Conservation (phyloP, 2,888 invertebrate species). For the Callimorpha dominula region DNA sequence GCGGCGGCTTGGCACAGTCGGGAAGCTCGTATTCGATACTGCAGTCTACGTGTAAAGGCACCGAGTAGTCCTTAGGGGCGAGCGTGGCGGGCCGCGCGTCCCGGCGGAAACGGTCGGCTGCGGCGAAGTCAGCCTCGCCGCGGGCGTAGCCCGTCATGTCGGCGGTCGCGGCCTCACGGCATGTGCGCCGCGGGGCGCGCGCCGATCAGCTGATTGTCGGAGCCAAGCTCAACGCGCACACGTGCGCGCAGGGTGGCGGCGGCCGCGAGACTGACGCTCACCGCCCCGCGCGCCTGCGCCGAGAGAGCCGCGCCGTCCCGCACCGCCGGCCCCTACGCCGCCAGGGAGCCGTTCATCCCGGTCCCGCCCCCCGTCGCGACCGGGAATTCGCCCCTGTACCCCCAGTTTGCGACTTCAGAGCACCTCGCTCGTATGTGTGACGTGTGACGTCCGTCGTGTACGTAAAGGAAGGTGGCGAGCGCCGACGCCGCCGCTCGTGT, state of each 20-base stretch:
- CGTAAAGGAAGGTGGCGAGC: not conserved
- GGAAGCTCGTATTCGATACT: conserved; percentile 97
- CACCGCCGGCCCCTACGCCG: conserved; percentile 53
- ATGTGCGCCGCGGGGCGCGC: conserved; percentile 82
- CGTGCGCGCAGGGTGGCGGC: conserved; percentile 72
- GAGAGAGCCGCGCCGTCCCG: conserved; percentile 59
- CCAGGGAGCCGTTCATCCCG: conserved; percentile 57
- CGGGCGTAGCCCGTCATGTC: conserved; percentile 85
- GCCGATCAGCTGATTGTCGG: conserved; percentile 81
- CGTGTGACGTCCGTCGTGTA: conserved; percentile 2
- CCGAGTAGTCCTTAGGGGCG: conserved; percentile 92
- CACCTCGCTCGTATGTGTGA: conserved; percentile 9
- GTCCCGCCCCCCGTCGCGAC: conserved; percentile 45
- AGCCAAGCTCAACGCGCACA: conserved; percentile 66
- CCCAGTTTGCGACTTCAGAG: conserved; percentile 13
- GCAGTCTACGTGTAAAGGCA: conserved; percentile 96
- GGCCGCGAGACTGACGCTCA: conserved; percentile 73
- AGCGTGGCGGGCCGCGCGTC: conserved; percentile 82
- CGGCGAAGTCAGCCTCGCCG: conserved; percentile 83
- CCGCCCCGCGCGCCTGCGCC: conserved; percentile 68
- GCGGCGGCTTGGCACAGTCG: conserved; percentile 95
- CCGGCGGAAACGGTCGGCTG: conserved; percentile 80
- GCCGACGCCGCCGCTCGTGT: conserved; percentile 28
- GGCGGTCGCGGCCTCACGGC: conserved; percentile 83
- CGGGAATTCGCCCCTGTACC: conserved; percentile 20